Evolutionary conservation across 2,888 invertebrate genomes (phyloP).

Genomic region (Polyploca ridens): DNA sequence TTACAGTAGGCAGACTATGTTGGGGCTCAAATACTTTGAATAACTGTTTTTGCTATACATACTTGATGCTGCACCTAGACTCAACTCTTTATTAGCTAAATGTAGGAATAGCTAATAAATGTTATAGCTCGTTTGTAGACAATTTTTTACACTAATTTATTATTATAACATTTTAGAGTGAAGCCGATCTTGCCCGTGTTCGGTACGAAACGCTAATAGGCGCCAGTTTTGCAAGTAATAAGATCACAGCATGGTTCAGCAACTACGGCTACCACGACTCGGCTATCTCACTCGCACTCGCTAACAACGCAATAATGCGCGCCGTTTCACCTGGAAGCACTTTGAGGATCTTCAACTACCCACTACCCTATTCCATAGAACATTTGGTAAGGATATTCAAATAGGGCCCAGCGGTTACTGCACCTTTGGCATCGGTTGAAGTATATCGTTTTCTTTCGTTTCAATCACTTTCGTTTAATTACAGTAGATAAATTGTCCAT

Average conservation of each 20-base stretch:
- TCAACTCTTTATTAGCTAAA: no score
- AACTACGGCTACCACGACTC: constrained; percentile 92
- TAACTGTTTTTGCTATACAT: no score
- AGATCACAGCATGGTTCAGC: constrained; percentile 89
- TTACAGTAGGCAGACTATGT: no score
- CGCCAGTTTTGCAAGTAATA: constrained; percentile 76
- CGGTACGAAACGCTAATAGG: constrained; percentile 84
- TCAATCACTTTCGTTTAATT: no score
- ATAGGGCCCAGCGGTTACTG: background rate
- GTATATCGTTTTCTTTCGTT: no score
- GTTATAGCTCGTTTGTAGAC: no score
- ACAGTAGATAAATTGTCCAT: background rate
- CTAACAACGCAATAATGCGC: constrained; percentile 86
- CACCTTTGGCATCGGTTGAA: no score
- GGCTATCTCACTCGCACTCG: constrained; percentile 86
- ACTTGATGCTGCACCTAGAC: no score
- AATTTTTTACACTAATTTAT: background rate
- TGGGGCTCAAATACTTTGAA: no score
- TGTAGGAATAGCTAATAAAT: no score
- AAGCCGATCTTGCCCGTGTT: constrained; percentile 63
- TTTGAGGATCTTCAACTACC: constrained; percentile 86
- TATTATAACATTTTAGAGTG: constrained; percentile 48
- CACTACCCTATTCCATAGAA: constrained; percentile 87
- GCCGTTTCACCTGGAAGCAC: constrained; percentile 69
- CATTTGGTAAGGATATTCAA: constrained; percentile 75